Base-by-base conservation (phyloP, 37 sponge, comb jelly and placozoan genomes). In the Lycopodina hypogea region DNA sequence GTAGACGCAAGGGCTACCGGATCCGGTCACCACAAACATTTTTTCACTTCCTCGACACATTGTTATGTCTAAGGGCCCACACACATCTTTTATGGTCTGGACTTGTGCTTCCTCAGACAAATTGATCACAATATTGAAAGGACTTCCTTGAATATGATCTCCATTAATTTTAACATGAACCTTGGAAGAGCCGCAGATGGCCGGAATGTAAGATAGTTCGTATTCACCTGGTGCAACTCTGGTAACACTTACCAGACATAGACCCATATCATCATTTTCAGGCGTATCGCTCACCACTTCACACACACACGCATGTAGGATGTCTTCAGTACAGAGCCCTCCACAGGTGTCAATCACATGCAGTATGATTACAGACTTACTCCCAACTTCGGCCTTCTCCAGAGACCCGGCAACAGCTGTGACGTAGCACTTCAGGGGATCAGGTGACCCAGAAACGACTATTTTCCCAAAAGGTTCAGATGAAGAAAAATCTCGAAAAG, bases 61-160 rank as follows among this genome's bases (percentile, higher is more conserved):
- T 12, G 61, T 6, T 29, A 29, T 60, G 24, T 12, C 29, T 4
- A 76, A 0, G n/a, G n/a, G n/a, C 22, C 62, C 62, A 42, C n/a
- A 26, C 37, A 76, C 58, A 61, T n/a, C 17, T 23, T 69, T 69
- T 1, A 60, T 37, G 38, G 42, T 23, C 0, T 1, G 57, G 56
- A 15, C n/a, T 0, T 39, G 4, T 21, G 22, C 32, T 41, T 58
- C 30, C 58, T 53, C 33, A 21, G 58, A 7, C 9, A 28, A 37
- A 11, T 57, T 75, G 15, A 59, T 61, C 30, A 57, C 29, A 0
- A 76, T 37, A 23, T 22, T 34, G 37, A 76, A 76, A 1, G 77
- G 77, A 38, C 77, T 76, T 42, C 77, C 77, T 60, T 37, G 15
- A 42, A 76, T 4, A 61, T 57, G 77, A 35, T 34, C 38, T 23